Percentiles rank a stretch among this genome's conserved stretches.
Conservation (phyloP, 2,888 invertebrate species). For the Thysanoteuthis rhombus region DNA sequence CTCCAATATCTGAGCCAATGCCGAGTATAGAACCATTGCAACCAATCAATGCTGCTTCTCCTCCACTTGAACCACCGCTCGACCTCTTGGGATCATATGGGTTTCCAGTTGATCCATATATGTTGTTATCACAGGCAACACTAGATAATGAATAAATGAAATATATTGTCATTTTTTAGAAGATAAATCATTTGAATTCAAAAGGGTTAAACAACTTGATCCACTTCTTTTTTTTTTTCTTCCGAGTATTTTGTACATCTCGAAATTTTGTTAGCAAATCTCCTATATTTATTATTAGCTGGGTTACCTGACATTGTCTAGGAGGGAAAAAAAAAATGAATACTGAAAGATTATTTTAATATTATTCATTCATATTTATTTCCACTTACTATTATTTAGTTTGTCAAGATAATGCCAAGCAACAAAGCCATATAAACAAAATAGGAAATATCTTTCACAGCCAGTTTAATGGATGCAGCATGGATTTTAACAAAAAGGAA, state of each 20-base stretch:
- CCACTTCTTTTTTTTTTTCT: neutral
- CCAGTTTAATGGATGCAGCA: no score
- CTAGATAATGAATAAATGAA: constrained; percentile 38
- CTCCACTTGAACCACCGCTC: constrained; percentile 70
- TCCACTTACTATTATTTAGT: no score
- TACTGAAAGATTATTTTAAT: no score
- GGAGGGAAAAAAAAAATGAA: no score
- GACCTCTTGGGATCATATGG: constrained; percentile 63
- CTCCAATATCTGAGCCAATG: constrained; percentile 69
- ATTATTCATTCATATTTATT: no score
- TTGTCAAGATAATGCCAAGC: no score
- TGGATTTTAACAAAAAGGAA: no score
- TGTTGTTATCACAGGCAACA: constrained; percentile 54
- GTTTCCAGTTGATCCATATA: constrained; percentile 63
- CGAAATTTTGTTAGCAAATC: no score
- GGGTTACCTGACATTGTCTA: no score
- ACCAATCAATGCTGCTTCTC: constrained; percentile 68
- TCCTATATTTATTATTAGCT: no score
- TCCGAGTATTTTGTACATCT: neutral
- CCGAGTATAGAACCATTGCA: constrained; percentile 69
- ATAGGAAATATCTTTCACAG: no score
- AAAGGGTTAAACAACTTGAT: neutral
- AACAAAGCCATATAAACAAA: no score
- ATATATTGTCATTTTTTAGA: neutral
- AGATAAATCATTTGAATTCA: neutral